Conservation (phyloP, 2,797 vertebrate species). For the Xiphorhynchus erythropygius region DNA sequence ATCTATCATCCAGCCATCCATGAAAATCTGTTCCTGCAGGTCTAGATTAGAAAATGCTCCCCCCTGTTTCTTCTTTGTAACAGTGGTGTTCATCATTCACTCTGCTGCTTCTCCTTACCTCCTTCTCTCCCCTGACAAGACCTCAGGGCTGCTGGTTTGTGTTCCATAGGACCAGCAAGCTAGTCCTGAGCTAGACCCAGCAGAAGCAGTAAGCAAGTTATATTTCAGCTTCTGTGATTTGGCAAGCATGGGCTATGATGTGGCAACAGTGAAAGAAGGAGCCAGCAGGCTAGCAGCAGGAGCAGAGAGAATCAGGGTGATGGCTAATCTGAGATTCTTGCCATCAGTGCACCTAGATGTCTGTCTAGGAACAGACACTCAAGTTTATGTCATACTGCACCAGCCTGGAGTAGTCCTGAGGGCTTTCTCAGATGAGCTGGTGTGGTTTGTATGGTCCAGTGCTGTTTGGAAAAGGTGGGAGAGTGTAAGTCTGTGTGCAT, state of each 20-base stretch:
- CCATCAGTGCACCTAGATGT: background rate
- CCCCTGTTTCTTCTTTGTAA: background rate
- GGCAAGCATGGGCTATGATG: background rate
- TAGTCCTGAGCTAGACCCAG: background rate
- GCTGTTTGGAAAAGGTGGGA: background rate
- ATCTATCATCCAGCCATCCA: background rate
- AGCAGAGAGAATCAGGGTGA: background rate
- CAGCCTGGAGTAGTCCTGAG: background rate
- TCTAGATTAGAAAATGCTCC: background rate
- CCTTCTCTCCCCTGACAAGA: background rate
- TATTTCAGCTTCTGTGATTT: background rate
- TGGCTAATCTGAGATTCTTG: background rate
- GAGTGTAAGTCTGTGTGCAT: background rate
- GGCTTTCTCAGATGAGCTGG: background rate
- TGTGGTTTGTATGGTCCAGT: background rate
- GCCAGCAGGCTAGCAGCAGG: background rate
- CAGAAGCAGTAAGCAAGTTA: background rate
- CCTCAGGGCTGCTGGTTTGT: background rate
- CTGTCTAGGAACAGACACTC: background rate
- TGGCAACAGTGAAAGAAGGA: background rate
- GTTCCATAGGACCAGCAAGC: background rate
- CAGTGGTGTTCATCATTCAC: background rate
- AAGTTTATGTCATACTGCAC: background rate
- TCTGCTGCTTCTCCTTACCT: background rate
- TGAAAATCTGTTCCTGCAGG: background rate